Evolutionary conservation across 2,113 vertebrate genomes (phyloP), one percentile per base, ranked within the genome.

Genomic region (Galeopterus variegatus): DNA sequence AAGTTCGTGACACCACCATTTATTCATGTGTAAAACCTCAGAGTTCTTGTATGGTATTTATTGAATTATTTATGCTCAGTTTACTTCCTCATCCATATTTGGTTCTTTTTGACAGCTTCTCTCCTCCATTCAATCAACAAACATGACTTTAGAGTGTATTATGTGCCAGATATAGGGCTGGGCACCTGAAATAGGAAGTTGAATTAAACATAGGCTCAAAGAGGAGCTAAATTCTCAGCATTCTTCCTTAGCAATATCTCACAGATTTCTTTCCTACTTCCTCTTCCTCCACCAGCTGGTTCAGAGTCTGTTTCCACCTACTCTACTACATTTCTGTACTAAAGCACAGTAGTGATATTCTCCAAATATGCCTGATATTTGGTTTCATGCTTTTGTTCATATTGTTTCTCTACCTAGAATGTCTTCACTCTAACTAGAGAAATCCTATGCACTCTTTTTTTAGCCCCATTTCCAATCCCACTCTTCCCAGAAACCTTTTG

Each of bases 61-160:
- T 31, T 88, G 76, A 94, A 75, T 94, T 48, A 84, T 52, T 93
- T 88, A n/a, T 88, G 62, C 13, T 41, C 17, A 45, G 4, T 84
- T 58, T 83, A 73, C 45, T 80, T 97, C 26, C 33, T 81, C 62
- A 54, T 3, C 50, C 64, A 69, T 73, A 31, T 17, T 54, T 70
- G 26, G 19, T 67, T 83, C 58, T 83, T 79, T 86, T 45, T 58
- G 48, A 86, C 23, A 85, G 23, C 81, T 84, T 65, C 26, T 48
- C 13, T 54, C 13, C 8, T 83, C 88, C 21, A 82, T 84, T 87
- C n/a, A 88, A 7, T 90, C 64, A 92, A 67, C n/a, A 96, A 58
- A 80, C 13, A 56, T 14, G 24, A 80, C 64, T 54, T 87, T 76
- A 58, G 80, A 79, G 56, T 79, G 21, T 24, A 7, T 14, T 62